Evolutionary conservation across 1,140 invertebrate species (phyloP).

Genomic region (Lepeophtheirus salmonis): DNA sequence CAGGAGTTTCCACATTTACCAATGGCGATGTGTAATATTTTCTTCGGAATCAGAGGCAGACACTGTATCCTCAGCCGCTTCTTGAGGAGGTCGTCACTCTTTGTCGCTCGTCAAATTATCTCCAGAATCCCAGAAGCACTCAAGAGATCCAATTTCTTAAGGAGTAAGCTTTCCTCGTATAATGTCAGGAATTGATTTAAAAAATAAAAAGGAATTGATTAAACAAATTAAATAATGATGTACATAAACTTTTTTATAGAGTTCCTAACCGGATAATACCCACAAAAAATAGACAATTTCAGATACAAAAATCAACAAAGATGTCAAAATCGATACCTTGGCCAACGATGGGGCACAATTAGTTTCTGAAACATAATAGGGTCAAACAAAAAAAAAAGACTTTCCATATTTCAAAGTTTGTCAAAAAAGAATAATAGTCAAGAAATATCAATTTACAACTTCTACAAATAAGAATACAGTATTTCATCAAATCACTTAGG

Average conservation of each 20-base stretch:
- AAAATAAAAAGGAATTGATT: no score
- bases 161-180: not conserved
- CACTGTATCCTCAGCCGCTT: not conserved
- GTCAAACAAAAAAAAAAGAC: no score
- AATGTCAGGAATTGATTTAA: no score
- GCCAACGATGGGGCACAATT: not conserved
- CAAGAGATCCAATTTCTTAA: not conserved
- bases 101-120: not conserved
- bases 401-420: not conserved
- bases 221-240: no score
- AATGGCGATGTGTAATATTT: not conserved
- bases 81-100: not conserved
- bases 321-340: not conserved
- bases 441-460: not conserved
- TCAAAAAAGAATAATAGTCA: not conserved
- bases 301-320: no score
- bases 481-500: not conserved
- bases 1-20: no score
- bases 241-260: not conserved
- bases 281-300: not conserved
- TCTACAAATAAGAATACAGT: not conserved
- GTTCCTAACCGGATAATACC: not conserved
- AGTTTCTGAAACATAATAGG: not conserved
- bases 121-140: not conserved
- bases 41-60: not conserved